Evolutionary conservation across 2,113 vertebrate genomes (phyloP).

Genomic region (Butorides virescens): DNA sequence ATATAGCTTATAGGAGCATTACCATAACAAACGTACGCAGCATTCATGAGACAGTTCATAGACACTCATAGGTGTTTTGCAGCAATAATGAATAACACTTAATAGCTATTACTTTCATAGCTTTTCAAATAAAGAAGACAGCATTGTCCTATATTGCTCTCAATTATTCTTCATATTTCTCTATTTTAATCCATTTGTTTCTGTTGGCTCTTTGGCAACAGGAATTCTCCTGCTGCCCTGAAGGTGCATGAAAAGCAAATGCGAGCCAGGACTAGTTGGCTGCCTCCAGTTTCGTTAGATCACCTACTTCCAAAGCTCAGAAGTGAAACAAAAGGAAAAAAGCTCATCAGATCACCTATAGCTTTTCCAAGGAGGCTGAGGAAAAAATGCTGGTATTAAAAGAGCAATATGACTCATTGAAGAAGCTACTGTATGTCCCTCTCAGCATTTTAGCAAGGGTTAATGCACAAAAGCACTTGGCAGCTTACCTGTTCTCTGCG

Average conservation of each 20-base stretch:
- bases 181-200: not conserved
- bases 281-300: not conserved
- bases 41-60: not conserved
- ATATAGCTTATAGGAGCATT: not conserved
- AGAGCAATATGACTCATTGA: not conserved
- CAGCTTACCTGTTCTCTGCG: conserved; percentile 79
- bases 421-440: fast-evolving
- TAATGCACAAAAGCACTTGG: fast-evolving
- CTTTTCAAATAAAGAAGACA: not conserved
- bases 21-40: not conserved
- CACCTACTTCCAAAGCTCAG: not conserved
- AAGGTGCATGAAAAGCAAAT: not conserved
- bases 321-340: not conserved
- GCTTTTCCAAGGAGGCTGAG: not conserved
- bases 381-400: not conserved
- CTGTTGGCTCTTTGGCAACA: not conserved
- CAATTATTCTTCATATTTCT: not conserved
- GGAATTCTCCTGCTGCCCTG: not conserved
- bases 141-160: not conserved
- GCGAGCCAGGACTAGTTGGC: not conserved
- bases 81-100: not conserved
- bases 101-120: not conserved
- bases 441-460: not conserved
- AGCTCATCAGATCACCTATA: fast-evolving
- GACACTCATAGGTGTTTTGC: not conserved